phyloP scores from a whole-genome alignment of 2,888 invertebrate genomes.

The Clusia tigrina region DNA sequence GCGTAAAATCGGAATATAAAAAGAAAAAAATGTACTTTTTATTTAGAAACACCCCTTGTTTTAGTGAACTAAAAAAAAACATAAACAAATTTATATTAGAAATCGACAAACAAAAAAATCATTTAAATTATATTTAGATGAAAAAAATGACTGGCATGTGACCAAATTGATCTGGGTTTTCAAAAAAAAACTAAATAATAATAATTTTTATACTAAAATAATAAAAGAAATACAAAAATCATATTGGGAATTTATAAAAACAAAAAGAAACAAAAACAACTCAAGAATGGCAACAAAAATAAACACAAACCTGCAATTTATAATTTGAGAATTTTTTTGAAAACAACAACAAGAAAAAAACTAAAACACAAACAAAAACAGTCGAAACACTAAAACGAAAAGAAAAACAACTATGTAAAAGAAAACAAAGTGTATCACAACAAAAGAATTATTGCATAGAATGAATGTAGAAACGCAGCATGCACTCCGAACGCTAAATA shows the following conservation, averaged over 20 bases:
- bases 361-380: slow-evolving; percentile 40
- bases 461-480: no score
- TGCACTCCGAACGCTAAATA: no score
- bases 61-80: no score
- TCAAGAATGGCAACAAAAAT: slow-evolving; percentile 34
- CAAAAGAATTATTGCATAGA: slow-evolving; percentile 7
- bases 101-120: no score
- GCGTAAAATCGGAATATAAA: no score
- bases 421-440: slow-evolving; percentile 9
- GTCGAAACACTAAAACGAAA: slow-evolving; percentile 3
- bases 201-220: slow-evolving; percentile 31
- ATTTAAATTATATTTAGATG: slow-evolving; percentile 23
- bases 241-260: slow-evolving; percentile 57
- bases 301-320: slow-evolving; percentile 18
- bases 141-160: slow-evolving; percentile 63
- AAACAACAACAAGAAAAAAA: slow-evolving; percentile 40
- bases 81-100: no score
- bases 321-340: slow-evolving; percentile 33
- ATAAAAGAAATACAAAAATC: slow-evolving; percentile 44
- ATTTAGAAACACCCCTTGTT: no score
- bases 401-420: slow-evolving; percentile 13
- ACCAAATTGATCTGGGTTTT: slow-evolving; percentile 65
- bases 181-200: slow-evolving; percentile 47
- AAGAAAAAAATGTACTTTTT: no score
- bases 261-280: slow-evolving; percentile 36